Conservation (phyloP, 2,888 invertebrate species). For the Adelognathus sp. region DNA sequence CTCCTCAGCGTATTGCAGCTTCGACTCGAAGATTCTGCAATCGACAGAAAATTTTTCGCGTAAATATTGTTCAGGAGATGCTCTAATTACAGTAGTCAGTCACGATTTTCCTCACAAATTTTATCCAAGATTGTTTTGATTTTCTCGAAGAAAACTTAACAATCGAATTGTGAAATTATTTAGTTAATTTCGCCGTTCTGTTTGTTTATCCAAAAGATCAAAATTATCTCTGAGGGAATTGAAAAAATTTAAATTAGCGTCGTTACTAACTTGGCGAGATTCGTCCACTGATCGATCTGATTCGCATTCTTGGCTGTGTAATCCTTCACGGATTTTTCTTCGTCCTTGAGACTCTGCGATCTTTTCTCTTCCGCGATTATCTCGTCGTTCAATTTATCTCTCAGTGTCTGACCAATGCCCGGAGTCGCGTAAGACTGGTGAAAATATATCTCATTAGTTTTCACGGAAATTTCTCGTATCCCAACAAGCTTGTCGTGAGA, state of each 20-base stretch:
- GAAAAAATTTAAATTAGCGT: neutral
- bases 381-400: constrained; percentile 83
- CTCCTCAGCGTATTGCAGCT: constrained; percentile 83
- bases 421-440: constrained; percentile 63
- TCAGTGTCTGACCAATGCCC: constrained; percentile 61
- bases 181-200: too few relatives aligned
- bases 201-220: neutral
- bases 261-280: constrained; percentile 71
- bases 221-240: neutral
- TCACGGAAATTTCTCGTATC: neutral
- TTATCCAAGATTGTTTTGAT: too few relatives aligned
- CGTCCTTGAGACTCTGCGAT: constrained; percentile 83
- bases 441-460: constrained; percentile 22
- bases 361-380: constrained; percentile 83
- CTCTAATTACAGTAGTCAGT: too few relatives aligned
- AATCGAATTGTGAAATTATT: too few relatives aligned
- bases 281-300: constrained; percentile 74
- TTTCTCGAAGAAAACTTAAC: too few relatives aligned
- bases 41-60: constrained; percentile 72
- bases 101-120: too few relatives aligned
- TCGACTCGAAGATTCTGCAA: constrained; percentile 83
- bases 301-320: constrained; percentile 62
- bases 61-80: neutral
- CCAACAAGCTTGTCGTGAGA: neutral
- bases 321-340: constrained; percentile 84